Percentiles rank a stretch among this genome's conserved stretches.
Evolutionary conservation across 37 sponge, comb jelly and placozoan species (phyloP).

Genomic region (Aphrocallistes beatrix): DNA sequence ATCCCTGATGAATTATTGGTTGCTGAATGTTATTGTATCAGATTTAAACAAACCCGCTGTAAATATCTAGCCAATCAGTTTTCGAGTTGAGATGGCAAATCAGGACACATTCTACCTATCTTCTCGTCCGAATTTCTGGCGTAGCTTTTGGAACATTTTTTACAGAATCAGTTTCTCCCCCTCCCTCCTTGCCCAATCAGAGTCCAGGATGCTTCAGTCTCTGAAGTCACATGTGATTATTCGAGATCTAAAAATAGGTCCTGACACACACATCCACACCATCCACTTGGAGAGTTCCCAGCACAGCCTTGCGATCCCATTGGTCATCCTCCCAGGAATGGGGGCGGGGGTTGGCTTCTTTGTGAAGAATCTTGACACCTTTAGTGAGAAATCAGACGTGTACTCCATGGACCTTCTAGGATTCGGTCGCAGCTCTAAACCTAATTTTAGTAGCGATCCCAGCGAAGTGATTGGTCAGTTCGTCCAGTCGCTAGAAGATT

Average conservation of each 20-base stretch:
- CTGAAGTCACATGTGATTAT: background rate
- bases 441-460: slow-evolving; percentile 25
- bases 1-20: too few relatives aligned
- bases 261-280: slow-evolving; percentile 3
- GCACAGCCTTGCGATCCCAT: slow-evolving; percentile 15
- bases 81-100: too few relatives aligned
- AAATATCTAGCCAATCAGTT: too few relatives aligned
- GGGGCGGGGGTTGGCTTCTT: slow-evolving; percentile 53
- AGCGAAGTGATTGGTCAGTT: slow-evolving; percentile 27
- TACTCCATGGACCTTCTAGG: slow-evolving; percentile 41
- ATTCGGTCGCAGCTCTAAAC: slow-evolving; percentile 44
- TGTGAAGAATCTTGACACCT: slow-evolving; percentile 44
- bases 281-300: background rate
- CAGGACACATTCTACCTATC: too few relatives aligned
- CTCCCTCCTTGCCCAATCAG: background rate
- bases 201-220: background rate
- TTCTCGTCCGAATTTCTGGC: too few relatives aligned
- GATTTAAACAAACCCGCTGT: too few relatives aligned
- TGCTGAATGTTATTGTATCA: too few relatives aligned
- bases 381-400: slow-evolving; percentile 24
- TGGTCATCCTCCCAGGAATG: slow-evolving; percentile 74
- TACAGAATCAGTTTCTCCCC: background rate
- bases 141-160: too few relatives aligned
- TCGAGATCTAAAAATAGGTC: background rate
- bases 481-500: slow-evolving; percentile 50